These are phyloP conservation scores for Volucella inanis DNA, from an alignment of 2,888 invertebrate species.

Conservation along the genomic window DNA sequence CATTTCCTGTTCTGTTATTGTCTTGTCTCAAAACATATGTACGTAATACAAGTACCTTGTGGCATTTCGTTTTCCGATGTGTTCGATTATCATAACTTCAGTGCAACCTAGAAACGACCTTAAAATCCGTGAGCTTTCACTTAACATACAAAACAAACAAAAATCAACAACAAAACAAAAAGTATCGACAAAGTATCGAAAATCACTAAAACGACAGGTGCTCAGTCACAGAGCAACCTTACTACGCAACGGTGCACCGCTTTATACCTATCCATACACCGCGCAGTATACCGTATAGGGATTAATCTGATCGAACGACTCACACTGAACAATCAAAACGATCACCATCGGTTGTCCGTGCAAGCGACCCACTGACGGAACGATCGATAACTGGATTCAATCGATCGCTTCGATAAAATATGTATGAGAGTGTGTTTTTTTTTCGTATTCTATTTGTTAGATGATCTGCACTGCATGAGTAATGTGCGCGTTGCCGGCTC, in stretches of 20 bases:
- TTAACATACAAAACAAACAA: slow-evolving; percentile 27
- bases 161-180: slow-evolving; percentile 14
- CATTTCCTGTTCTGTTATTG: slow-evolving; percentile 60
- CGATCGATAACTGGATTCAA: slow-evolving; percentile 34
- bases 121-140: slow-evolving; percentile 69
- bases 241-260: slow-evolving; percentile 9
- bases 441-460: slow-evolving; percentile 26
- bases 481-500: slow-evolving; percentile 23
- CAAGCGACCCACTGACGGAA: slow-evolving; percentile 39
- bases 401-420: slow-evolving; percentile 24
- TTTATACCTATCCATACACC: not conserved
- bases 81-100: slow-evolving; percentile 53
- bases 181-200: not conserved
- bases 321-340: slow-evolving; percentile 43
- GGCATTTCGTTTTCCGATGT: slow-evolving; percentile 29
- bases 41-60: slow-evolving; percentile 35
- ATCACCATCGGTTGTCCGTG: slow-evolving; percentile 29
- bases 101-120: slow-evolving; percentile 69
- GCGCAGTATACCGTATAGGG: slow-evolving; percentile 12
- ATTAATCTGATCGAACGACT: slow-evolving; percentile 40
- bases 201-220: slow-evolving; percentile 60
- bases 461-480: slow-evolving; percentile 60
- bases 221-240: slow-evolving; percentile 28
- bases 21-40: not conserved
- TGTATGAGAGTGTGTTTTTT: not conserved